phyloP scores from a whole-genome alignment of 2,888 invertebrate genomes.

The Thera britannica region DNA sequence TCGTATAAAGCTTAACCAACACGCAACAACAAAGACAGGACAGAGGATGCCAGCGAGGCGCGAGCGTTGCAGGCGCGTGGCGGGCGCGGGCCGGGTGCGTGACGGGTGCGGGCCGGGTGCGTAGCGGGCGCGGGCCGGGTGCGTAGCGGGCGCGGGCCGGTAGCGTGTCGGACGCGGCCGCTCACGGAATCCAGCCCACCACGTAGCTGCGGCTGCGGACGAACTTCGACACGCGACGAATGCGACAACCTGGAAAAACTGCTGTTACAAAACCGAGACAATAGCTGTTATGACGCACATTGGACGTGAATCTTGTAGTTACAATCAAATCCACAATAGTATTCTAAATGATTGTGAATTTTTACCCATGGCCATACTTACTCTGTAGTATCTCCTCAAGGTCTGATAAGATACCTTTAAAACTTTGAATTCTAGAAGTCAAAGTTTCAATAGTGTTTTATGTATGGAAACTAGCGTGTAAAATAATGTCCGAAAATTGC shows the following conservation, averaged over 20 bases:
- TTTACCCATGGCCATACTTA: not conserved
- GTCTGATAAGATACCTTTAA: too few relatives aligned
- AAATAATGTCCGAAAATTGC: too few relatives aligned
- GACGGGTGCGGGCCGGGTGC: slow-evolving; percentile 55
- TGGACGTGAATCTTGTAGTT: too few relatives aligned
- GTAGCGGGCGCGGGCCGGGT: slow-evolving; percentile 26
- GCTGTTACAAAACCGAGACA: not conserved
- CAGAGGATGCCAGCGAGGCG: slow-evolving; percentile 33
- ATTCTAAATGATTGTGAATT: too few relatives aligned
- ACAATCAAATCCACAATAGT: not conserved
- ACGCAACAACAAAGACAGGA: slow-evolving; percentile 42
- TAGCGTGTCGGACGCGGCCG: slow-evolving; percentile 24
- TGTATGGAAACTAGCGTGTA: too few relatives aligned
- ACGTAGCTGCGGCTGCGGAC: slow-evolving; percentile 91
- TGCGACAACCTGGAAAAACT: slow-evolving; percentile 85
- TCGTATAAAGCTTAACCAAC: slow-evolving; percentile 22
- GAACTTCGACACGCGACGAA: slow-evolving; percentile 91
- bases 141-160: slow-evolving; percentile 80
- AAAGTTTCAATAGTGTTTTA: too few relatives aligned
- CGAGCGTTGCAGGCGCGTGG: slow-evolving; percentile 80
- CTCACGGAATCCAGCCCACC: slow-evolving; percentile 87
- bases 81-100: slow-evolving; percentile 26
- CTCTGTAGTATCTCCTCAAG: too few relatives aligned
- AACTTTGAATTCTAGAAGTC: too few relatives aligned
- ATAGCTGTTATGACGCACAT: not conserved